These are phyloP conservation scores for Pseudoips prasinana DNA, from an alignment of 2,888 invertebrate species.

Conservation along the genomic window DNA sequence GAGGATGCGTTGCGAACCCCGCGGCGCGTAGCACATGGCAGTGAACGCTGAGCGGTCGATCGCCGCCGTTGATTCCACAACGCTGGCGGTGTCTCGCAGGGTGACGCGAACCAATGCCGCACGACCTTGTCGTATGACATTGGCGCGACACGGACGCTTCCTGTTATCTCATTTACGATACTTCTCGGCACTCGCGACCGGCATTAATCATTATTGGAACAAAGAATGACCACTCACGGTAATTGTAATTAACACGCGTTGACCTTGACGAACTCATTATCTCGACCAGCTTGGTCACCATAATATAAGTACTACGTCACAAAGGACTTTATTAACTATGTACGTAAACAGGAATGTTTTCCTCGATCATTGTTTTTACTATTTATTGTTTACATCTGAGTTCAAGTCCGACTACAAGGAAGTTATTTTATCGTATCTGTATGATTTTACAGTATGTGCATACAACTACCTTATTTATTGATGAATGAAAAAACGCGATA, in stretches of 20 bases:
- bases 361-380: slow-evolving; percentile 66
- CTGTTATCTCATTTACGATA: slow-evolving; percentile 77
- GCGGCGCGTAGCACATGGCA: neutral
- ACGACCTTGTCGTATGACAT: slow-evolving; percentile 71
- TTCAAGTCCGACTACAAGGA: slow-evolving; percentile 49
- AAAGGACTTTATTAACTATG: slow-evolving; percentile 61
- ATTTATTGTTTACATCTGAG: slow-evolving; percentile 47
- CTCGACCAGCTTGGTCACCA: slow-evolving; percentile 58
- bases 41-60: neutral
- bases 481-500: too few species aligned
- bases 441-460: too few species aligned
- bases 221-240: slow-evolving; percentile 81
- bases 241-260: slow-evolving; percentile 79
- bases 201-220: slow-evolving; percentile 80
- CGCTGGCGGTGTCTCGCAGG: slow-evolving; percentile 22
- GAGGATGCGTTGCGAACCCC: neutral
- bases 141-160: slow-evolving; percentile 73
- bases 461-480: too few species aligned
- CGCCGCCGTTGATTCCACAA: neutral
- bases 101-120: slow-evolving; percentile 25
- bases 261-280: slow-evolving; percentile 51
- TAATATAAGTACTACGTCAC: slow-evolving; percentile 61
- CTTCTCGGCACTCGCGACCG: slow-evolving; percentile 67
- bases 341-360: slow-evolving; percentile 64
- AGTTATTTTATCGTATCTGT: slow-evolving; percentile 31